Evolutionary conservation across 1,140 invertebrate species (phyloP).

Genomic region (Euura lappo): DNA sequence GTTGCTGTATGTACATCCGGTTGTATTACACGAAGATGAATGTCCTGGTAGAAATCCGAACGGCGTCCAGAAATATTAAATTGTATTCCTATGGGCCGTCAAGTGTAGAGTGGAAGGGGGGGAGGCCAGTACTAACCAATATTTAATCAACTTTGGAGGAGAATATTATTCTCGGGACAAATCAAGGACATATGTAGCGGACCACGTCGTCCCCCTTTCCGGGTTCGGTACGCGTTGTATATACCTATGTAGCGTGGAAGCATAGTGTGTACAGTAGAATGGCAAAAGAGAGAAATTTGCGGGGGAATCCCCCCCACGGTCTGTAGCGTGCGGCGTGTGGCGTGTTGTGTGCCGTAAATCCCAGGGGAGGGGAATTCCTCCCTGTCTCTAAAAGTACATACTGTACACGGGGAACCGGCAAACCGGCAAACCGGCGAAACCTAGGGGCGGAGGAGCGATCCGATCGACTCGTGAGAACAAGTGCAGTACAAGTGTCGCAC

Average conservation of each 20-base stretch:
- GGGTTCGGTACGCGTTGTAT: slow-evolving; percentile 12
- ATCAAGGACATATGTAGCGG: slow-evolving; percentile 58
- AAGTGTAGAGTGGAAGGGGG: slow-evolving; percentile 27
- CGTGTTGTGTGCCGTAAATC: slow-evolving; percentile 8
- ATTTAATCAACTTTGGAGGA: slow-evolving; percentile 57
- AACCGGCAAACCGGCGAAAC: not conserved
- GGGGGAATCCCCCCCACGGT: slow-evolving; percentile 9
- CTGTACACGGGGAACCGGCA: not conserved
- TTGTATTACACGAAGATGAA: not conserved
- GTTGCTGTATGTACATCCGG: too few relatives aligned
- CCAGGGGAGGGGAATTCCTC: not conserved
- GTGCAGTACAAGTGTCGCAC: slow-evolving; percentile 53
- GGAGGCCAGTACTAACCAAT: slow-evolving; percentile 46
- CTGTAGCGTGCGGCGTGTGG: slow-evolving; percentile 34
- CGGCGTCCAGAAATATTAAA: slow-evolving; percentile 41
- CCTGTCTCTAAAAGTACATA: not conserved
- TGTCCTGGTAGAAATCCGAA: not conserved
- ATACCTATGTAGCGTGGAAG: too few relatives aligned
- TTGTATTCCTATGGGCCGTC: slow-evolving; percentile 42
- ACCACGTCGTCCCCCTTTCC: slow-evolving; percentile 24
- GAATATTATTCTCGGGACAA: slow-evolving; percentile 57
- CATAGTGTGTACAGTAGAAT: slow-evolving; percentile 15
- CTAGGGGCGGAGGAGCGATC: not conserved
- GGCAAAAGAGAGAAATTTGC: slow-evolving; percentile 10
- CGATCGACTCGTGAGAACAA: slow-evolving; percentile 41